phyloP scores from a whole-genome alignment of 1,140 invertebrate genomes.

The Drosophila biarmipes region DNA sequence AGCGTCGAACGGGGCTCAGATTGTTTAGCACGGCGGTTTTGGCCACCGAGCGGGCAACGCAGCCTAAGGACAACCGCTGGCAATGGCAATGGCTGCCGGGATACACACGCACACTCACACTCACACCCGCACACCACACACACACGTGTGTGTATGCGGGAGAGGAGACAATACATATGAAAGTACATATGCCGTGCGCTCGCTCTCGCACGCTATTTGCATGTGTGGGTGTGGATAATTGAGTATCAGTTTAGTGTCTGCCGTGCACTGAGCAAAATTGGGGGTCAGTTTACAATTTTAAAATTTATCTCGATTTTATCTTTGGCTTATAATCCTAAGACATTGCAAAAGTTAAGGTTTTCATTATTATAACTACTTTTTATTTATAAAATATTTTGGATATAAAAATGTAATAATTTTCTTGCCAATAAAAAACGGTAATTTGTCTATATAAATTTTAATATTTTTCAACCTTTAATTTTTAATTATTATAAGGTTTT shows the following conservation, averaged over 20 bases:
- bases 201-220: constrained; percentile 10
- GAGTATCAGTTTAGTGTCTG: constrained; percentile 81
- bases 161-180: constrained; percentile 33
- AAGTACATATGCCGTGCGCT: constrained; percentile 21
- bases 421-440: too few species aligned
- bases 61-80: constrained; percentile 55
- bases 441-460: too few species aligned
- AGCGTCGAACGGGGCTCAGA: constrained; percentile 36
- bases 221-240: constrained; percentile 68
- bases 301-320: too few species aligned
- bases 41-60: constrained; percentile 31
- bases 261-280: constrained; percentile 6
- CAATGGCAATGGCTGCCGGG: constrained; percentile 75
- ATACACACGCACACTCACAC: constrained; percentile 46
- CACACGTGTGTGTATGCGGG: neutral
- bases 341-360: too few species aligned
- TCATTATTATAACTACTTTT: too few species aligned
- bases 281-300: too few species aligned
- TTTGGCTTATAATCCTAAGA: too few species aligned
- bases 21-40: constrained; percentile 36
- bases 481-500: too few species aligned
- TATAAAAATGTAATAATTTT: too few species aligned
- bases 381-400: too few species aligned
- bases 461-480: too few species aligned
- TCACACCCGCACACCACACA: constrained; percentile 9